Evolutionary conservation across 2,888 invertebrate genomes (phyloP).

Genomic region (Drosophila mettleri): DNA sequence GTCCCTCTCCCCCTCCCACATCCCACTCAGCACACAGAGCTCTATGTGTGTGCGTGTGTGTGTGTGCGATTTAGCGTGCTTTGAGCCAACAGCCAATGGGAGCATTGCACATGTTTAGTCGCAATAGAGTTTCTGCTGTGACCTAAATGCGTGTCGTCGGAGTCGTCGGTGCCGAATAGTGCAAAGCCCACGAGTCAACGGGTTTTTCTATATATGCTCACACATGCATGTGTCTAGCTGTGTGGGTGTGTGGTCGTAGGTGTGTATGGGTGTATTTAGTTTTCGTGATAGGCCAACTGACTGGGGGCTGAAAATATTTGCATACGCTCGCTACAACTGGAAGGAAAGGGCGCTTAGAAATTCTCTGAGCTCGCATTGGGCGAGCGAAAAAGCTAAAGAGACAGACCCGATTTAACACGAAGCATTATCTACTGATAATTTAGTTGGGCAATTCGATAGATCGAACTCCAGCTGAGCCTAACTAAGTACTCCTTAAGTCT

Average conservation of each 20-base stretch:
- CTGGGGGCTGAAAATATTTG: slow-evolving; percentile 64
- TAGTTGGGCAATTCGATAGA: not conserved
- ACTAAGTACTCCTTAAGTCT: not conserved
- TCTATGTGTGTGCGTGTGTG: slow-evolving; percentile 44
- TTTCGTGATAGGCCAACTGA: slow-evolving; percentile 66
- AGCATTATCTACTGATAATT: not conserved
- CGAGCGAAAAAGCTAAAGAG: not conserved
- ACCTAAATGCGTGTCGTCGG: slow-evolving; percentile 75
- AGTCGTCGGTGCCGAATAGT: slow-evolving; percentile 69
- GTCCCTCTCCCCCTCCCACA: slow-evolving; percentile 17
- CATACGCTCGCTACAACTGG: slow-evolving; percentile 38
- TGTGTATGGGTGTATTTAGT: slow-evolving; percentile 60
- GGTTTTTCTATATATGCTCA: slow-evolving; percentile 47
- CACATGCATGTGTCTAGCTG: slow-evolving; percentile 25
- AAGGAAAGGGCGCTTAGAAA: slow-evolving; percentile 50
- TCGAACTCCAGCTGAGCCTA: not conserved
- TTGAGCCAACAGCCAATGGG: slow-evolving; percentile 76
- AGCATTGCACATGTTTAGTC: slow-evolving; percentile 79
- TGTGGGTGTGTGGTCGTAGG: slow-evolving; percentile 31
- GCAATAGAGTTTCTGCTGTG: slow-evolving; percentile 65
- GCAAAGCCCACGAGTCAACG: slow-evolving; percentile 55
- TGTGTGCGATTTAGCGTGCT: slow-evolving; percentile 56
- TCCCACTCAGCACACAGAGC: slow-evolving; percentile 8
- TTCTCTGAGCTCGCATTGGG: slow-evolving; percentile 46
- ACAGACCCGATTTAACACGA: not conserved